These are phyloP conservation scores for Heliconius nattereri DNA, from an alignment of 1,140 invertebrate species.

Conservation along the genomic window DNA sequence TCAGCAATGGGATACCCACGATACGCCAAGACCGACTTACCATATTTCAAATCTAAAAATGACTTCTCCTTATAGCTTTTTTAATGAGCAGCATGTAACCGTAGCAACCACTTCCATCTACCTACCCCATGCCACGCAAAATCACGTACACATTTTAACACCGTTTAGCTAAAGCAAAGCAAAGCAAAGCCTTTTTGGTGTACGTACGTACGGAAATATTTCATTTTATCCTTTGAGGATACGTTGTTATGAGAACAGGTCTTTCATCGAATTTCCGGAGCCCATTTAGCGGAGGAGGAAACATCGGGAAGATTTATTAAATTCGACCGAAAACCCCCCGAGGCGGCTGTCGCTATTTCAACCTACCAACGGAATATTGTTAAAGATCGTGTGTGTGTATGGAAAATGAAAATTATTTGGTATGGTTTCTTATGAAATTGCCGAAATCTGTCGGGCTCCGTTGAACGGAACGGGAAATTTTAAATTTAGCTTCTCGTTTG, in stretches of 20 bases:
- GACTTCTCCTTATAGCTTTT: not conserved
- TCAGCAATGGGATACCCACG: no score
- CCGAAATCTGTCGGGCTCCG: not conserved
- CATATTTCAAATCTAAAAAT: no score
- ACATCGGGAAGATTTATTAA: conserved; percentile 42
- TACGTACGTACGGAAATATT: conserved; percentile 39
- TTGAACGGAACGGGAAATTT: conserved; percentile 15
- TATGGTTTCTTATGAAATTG: conserved; percentile 33
- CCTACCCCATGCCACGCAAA: conserved; percentile 21
- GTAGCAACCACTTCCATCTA: not conserved
- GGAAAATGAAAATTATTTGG: conserved; percentile 36
- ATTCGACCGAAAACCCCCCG: conserved; percentile 35
- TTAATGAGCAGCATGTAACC: not conserved
- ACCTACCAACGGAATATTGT: conserved; percentile 27
- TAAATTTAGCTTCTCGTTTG: not conserved
- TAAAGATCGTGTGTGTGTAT: conserved; percentile 33
- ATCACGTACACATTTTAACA: conserved; percentile 39
- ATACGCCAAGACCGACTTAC: no score
- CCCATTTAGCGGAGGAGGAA: conserved; percentile 35
- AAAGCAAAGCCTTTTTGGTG: conserved; percentile 32
- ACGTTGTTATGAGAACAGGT: conserved; percentile 43
- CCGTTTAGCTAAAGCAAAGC: conserved; percentile 32
- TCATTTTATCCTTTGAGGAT: conserved; percentile 42
- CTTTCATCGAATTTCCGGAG: conserved; percentile 37
- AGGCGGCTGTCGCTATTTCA: conserved; percentile 28